Evolutionary conservation across 1,140 invertebrate genomes (phyloP).

Genomic region (Pseudomyrmex sp.): DNA sequence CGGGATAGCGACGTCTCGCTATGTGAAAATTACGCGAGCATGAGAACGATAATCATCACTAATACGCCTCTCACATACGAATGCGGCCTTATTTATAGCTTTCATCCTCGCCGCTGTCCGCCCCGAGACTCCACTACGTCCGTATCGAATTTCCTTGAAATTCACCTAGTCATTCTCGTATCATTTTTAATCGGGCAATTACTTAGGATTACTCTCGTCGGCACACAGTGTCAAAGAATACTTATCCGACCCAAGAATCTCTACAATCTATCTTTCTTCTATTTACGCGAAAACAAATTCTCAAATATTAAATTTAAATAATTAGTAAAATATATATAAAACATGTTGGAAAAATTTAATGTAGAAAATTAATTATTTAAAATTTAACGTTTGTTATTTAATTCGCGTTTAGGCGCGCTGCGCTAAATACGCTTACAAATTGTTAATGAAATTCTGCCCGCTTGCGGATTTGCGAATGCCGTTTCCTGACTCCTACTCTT

Average conservation of each 20-base stretch:
- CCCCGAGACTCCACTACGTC: neutral
- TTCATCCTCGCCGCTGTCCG: neutral
- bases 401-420: no score
- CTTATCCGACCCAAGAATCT: neutral
- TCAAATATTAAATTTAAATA: neutral
- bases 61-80: slow-evolving; percentile 63
- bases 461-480: slow-evolving; percentile 17
- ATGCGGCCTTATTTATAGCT: slow-evolving; percentile 53
- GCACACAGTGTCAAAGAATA: neutral
- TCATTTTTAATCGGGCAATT: slow-evolving; percentile 49
- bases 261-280: neutral
- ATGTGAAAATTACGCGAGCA: slow-evolving; percentile 72
- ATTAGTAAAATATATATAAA: neutral
- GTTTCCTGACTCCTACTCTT: slow-evolving; percentile 17
- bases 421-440: neutral
- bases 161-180: slow-evolving; percentile 44
- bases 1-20: slow-evolving; percentile 62
- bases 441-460: neutral
- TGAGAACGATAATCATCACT: slow-evolving; percentile 69
- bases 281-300: neutral
- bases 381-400: neutral
- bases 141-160: slow-evolving; percentile 48
- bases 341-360: neutral
- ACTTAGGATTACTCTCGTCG: neutral
- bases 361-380: neutral